Conservation (phyloP, 2,888 invertebrate genomes). For the Epirrita christyi region DNA sequence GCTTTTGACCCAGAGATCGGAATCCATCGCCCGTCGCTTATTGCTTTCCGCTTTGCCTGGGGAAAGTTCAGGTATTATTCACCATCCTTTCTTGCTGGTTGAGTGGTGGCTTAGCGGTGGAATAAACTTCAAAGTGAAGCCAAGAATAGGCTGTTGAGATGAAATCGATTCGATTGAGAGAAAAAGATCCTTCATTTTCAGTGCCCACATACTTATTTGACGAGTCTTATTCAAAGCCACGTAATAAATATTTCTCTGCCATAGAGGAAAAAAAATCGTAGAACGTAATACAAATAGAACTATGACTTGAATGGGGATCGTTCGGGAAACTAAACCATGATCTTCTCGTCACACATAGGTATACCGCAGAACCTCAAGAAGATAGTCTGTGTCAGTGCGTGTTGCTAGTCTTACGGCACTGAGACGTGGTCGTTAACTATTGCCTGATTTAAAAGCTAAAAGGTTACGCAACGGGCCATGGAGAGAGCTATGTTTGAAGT, state of each 20-base stretch:
- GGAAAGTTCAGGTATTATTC: slow-evolving; percentile 19
- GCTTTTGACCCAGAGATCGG: slow-evolving; percentile 38
- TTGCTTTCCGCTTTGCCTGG: slow-evolving; percentile 35
- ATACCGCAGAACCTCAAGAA: too few relatives aligned
- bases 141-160: slow-evolving; percentile 16
- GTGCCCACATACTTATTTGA: slow-evolving; percentile 4
- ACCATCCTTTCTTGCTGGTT: slow-evolving; percentile 16
- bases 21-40: slow-evolving; percentile 36
- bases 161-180: slow-evolving; percentile 19
- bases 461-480: too few relatives aligned
- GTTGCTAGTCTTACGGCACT: too few relatives aligned
- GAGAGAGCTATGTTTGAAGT: too few relatives aligned
- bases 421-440: too few relatives aligned
- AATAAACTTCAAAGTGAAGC: slow-evolving; percentile 24
- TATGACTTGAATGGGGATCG: too few relatives aligned
- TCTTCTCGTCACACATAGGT: too few relatives aligned
- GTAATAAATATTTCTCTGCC: background rate
- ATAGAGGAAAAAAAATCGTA: too few relatives aligned
- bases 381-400: too few relatives aligned
- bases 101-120: slow-evolving; percentile 22
- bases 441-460: too few relatives aligned
- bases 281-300: too few relatives aligned
- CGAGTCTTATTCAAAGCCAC: background rate
- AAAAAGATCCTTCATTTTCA: slow-evolving; percentile 11
- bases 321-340: too few relatives aligned